Evolutionary conservation across 2,113 vertebrate species (phyloP).

Genomic region (Taxidea taxus): DNA sequence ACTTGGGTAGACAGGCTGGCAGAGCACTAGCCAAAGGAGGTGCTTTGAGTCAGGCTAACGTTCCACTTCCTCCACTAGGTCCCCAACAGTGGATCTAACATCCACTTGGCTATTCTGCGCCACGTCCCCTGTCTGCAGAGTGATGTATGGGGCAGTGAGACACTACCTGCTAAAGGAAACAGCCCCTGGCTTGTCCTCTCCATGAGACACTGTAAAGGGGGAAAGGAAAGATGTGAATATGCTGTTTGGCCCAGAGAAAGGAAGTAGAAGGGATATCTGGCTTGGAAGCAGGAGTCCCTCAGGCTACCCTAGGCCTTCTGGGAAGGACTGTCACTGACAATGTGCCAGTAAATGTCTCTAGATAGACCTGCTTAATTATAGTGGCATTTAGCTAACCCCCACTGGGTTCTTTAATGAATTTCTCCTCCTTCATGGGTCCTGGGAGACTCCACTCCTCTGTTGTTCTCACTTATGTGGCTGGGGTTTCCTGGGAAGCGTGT

Average conservation of each 20-base stretch:
- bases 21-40: neutral
- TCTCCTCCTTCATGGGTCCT: neutral
- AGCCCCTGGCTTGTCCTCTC: neutral
- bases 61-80: neutral
- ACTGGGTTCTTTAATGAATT: constrained; percentile 21
- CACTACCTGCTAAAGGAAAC: neutral
- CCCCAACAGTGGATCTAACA: neutral
- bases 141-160: neutral
- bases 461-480: constrained; percentile 40
- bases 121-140: neutral
- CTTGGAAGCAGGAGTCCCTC: neutral
- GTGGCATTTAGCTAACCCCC: neutral
- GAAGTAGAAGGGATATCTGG: neutral
- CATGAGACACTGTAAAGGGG: neutral
- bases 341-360: neutral
- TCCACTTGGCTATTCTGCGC: neutral
- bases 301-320: neutral
- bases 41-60: neutral
- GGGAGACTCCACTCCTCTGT: neutral
- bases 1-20: neutral
- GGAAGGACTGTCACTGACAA: neutral
- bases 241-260: neutral
- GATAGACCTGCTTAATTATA: neutral
- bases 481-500: constrained; percentile 12
- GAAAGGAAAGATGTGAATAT: accelerated